These are phyloP conservation scores for Lycodopsis pacificus DNA, from an alignment of 2,797 vertebrate species.

Conservation along the genomic window DNA sequence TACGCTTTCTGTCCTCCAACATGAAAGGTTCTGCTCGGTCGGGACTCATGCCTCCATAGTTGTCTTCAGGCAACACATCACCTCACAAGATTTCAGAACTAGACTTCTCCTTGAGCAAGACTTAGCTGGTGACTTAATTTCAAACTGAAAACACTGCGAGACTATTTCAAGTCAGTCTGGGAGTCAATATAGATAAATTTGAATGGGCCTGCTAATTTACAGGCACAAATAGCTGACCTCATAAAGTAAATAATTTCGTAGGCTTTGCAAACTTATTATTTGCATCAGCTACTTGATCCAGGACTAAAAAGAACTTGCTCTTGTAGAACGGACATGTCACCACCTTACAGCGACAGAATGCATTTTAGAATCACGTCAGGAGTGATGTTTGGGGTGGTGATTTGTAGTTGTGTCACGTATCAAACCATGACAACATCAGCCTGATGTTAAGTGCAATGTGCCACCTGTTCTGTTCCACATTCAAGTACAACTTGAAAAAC, in stretches of 20 bases:
- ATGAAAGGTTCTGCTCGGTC: no score
- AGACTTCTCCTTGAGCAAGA: not conserved
- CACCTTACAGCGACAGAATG: slow-evolving; percentile 15
- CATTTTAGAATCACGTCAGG: slow-evolving; percentile 34
- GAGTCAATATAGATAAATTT: slow-evolving; percentile 12
- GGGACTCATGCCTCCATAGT: no score
- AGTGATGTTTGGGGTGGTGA: slow-evolving; percentile 35
- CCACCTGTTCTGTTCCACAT: slow-evolving; percentile 27
- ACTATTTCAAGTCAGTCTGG: slow-evolving; percentile 2
- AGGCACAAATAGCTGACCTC: slow-evolving; percentile 17
- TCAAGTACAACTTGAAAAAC: slow-evolving; percentile 2
- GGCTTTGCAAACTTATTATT: slow-evolving; percentile 32
- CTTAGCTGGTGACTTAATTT: not conserved
- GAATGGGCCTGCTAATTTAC: slow-evolving; percentile 8
- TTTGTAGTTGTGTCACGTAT: slow-evolving; percentile 38
- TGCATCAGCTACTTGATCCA: slow-evolving; percentile 33
- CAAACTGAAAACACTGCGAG: not conserved
- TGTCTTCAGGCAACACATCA: no score
- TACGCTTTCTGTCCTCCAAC: not conserved
- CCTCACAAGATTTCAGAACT: not conserved
- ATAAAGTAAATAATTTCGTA: slow-evolving; percentile 18
- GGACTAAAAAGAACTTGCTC: slow-evolving; percentile 24
- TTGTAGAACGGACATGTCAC: slow-evolving; percentile 30
- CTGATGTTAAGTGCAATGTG: slow-evolving; percentile 8
- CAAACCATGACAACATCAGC: slow-evolving; percentile 42